Evolutionary conservation across 2,888 invertebrate genomes (phyloP).

Genomic region (Lithophane ornitopus): DNA sequence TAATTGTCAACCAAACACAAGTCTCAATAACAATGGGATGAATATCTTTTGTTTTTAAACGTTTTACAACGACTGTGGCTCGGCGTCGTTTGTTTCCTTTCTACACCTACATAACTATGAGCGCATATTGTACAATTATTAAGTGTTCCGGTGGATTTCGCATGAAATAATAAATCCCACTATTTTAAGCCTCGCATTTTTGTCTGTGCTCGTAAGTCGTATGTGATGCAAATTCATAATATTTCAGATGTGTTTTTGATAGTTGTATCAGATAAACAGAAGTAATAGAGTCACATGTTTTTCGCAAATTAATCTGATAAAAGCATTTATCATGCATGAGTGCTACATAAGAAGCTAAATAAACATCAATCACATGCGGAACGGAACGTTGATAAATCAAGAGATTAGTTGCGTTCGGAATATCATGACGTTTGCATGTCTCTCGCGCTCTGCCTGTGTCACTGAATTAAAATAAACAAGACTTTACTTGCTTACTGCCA

Average conservation of each 20-base stretch:
- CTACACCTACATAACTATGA: slow-evolving; percentile 45
- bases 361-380: slow-evolving; percentile 72
- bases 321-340: slow-evolving; percentile 61
- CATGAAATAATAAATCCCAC: background rate
- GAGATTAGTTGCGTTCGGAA: slow-evolving; percentile 77
- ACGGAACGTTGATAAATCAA: slow-evolving; percentile 75
- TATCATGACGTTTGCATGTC: slow-evolving; percentile 65
- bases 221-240: slow-evolving; percentile 33
- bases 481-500: slow-evolving; percentile 44
- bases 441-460: slow-evolving; percentile 42
- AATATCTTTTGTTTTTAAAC: slow-evolving; percentile 70
- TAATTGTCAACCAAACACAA: slow-evolving; percentile 68
- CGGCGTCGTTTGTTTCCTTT: slow-evolving; percentile 54
- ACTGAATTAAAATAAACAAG: slow-evolving; percentile 45
- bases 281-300: slow-evolving; percentile 66
- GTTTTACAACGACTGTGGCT: slow-evolving; percentile 60
- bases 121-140: slow-evolving; percentile 19
- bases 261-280: slow-evolving; percentile 47
- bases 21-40: slow-evolving; percentile 68
- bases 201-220: background rate
- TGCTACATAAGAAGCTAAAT: slow-evolving; percentile 60
- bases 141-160: slow-evolving; percentile 15
- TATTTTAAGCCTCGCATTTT: slow-evolving; percentile 2
- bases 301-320: slow-evolving; percentile 69
- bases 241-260: slow-evolving; percentile 39